Percentiles rank a stretch among this genome's conserved stretches.
phyloP scores from a whole-genome alignment of 2,113 vertebrate species.

The Tiliqua scincoides region DNA sequence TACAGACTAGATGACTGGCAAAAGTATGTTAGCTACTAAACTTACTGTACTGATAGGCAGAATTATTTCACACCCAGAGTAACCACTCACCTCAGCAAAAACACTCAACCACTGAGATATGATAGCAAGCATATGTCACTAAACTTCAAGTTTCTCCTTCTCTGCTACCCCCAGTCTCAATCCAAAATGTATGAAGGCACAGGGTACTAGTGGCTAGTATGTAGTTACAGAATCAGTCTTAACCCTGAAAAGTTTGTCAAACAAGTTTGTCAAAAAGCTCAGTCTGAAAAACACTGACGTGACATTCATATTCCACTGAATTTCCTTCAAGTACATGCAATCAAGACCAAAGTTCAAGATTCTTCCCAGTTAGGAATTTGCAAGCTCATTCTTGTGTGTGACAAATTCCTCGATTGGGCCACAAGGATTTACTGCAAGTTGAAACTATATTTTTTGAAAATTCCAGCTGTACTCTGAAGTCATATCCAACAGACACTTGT shows the following conservation, averaged over 20 bases:
- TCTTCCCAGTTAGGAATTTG: not conserved
- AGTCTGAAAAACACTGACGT: not conserved
- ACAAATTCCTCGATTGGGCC: not conserved
- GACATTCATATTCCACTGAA: not conserved
- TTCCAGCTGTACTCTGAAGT: not conserved
- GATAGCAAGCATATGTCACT: not conserved
- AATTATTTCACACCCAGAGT: not conserved
- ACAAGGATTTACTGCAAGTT: not conserved
- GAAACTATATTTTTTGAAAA: not conserved
- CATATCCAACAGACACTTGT: not conserved
- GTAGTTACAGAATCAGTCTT: not conserved
- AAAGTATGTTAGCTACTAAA: not conserved
- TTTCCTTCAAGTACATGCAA: not conserved
- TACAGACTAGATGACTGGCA: not conserved
- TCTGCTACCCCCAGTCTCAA: not conserved
- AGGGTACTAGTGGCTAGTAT: not conserved
- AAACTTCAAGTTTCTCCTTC: not conserved
- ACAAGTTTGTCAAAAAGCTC: not conserved
- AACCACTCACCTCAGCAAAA: not conserved
- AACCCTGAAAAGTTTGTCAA: not conserved
- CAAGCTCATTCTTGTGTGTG: not conserved
- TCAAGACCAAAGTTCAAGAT: not conserved
- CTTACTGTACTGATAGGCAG: not conserved
- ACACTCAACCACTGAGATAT: not conserved
- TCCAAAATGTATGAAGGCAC: not conserved